These are phyloP conservation scores for Myrmecophaga tridactyla DNA, from an alignment of 2,113 vertebrate species.

Conservation along the genomic window DNA sequence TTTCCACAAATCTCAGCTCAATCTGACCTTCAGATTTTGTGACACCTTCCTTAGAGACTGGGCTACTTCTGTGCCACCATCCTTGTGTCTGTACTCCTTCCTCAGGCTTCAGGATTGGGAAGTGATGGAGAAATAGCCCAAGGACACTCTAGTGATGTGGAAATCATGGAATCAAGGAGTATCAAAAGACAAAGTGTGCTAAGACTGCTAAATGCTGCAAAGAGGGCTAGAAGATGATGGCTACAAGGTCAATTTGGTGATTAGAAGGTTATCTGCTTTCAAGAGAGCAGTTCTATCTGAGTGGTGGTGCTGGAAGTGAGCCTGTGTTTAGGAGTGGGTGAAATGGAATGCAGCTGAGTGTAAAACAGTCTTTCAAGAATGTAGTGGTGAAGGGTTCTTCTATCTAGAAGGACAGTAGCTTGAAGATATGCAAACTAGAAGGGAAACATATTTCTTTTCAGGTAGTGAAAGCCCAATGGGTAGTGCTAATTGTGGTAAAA, in stretches of 20 bases:
- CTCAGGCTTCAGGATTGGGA: accelerated
- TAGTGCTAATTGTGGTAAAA: background rate
- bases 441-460: background rate
- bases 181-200: background rate
- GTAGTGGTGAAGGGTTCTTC: background rate
- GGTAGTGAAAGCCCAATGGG: background rate
- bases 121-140: background rate
- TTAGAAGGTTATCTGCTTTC: background rate
- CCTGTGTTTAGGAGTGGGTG: no score
- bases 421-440: background rate
- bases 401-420: background rate
- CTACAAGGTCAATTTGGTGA: background rate
- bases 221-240: background rate
- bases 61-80: background rate
- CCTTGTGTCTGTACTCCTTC: background rate
- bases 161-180: background rate
- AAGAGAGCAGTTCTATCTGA: background rate
- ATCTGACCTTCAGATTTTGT: background rate
- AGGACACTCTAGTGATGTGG: background rate
- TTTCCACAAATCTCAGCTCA: background rate
- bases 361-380: background rate
- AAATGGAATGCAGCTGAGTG: background rate
- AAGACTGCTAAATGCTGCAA: no score
- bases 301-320: background rate
- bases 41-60: background rate